These are phyloP conservation scores for Potorous gilbertii DNA, from an alignment of 2,797 vertebrate species.

Conservation along the genomic window DNA sequence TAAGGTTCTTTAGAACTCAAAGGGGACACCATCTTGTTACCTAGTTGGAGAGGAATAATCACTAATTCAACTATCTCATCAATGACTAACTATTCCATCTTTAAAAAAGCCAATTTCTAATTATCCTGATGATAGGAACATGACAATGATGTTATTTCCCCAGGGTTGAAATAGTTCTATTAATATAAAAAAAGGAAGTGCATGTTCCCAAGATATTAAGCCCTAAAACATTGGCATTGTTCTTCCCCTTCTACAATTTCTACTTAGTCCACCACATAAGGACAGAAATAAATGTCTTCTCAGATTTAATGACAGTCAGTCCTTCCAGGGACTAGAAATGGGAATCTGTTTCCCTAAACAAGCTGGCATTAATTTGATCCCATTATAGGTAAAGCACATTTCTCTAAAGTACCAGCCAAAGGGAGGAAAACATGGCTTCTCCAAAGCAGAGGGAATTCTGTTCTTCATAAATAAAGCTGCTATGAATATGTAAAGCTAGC, in stretches of 20 bases:
- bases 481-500: slow-evolving; percentile 4
- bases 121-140: slow-evolving; percentile 17
- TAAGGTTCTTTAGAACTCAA: slow-evolving; percentile 40
- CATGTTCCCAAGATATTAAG: slow-evolving; percentile 1
- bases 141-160: slow-evolving; percentile 23
- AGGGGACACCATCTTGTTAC: slow-evolving; percentile 48
- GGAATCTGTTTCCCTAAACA: slow-evolving; percentile 40
- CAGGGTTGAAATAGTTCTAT: slow-evolving; percentile 45
- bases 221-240: slow-evolving; percentile 36
- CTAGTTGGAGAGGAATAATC: background rate
- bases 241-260: slow-evolving; percentile 41
- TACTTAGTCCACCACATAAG: slow-evolving; percentile 6
- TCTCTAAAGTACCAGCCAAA: slow-evolving; percentile 4
- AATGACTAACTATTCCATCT: slow-evolving; percentile 24
- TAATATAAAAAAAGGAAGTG: slow-evolving; percentile 48
- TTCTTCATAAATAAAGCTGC: slow-evolving; percentile 20
- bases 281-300: background rate
- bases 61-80: slow-evolving; percentile 34
- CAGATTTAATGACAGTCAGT: slow-evolving; percentile 17
- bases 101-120: slow-evolving; percentile 47
- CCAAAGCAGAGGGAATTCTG: slow-evolving; percentile 16
- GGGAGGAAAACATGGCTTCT: background rate
- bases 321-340: slow-evolving; percentile 46
- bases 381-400: background rate
- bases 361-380: slow-evolving; percentile 6